Conservation (phyloP, 2,888 invertebrate species). For the Alloplasta piceator region DNA sequence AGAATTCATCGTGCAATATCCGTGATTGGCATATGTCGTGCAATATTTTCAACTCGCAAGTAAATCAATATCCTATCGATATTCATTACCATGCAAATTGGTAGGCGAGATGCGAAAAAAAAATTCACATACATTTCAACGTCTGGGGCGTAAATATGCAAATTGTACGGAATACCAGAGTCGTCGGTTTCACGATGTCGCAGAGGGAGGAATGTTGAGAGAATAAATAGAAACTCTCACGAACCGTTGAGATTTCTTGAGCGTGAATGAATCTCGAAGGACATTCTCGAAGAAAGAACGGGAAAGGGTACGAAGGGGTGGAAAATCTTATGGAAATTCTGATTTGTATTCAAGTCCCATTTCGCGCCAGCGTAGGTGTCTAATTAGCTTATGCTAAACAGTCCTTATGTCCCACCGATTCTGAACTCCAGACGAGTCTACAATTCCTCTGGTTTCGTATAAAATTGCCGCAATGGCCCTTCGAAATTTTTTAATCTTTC, state of each 20-base stretch:
- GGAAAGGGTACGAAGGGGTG: conserved; percentile 6
- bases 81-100: conserved; percentile 51
- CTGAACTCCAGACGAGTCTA: neutral
- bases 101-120: conserved; percentile 16
- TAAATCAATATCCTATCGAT: conserved; percentile 28
- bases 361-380: conserved; percentile 58
- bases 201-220: conserved; percentile 20
- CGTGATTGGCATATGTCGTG: neutral
- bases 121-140: conserved; percentile 13
- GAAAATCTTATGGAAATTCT: conserved; percentile 50
- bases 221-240: conserved; percentile 13
- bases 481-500: conserved; percentile 27
- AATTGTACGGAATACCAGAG: conserved; percentile 31
- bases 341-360: conserved; percentile 65
- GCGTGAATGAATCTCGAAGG: conserved; percentile 28
- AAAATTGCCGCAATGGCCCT: no score
- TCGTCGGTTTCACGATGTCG: conserved; percentile 4
- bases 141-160: conserved; percentile 20
- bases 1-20: conserved; percentile 1
- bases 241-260: conserved; percentile 9
- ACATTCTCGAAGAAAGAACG: conserved; percentile 8
- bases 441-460: no score
- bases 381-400: conserved; percentile 79
- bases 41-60: neutral
- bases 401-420: conserved; percentile 69